These are phyloP conservation scores for Oconnorella tubifera DNA, from an alignment of 2,888 invertebrate species.

Conservation along the genomic window DNA sequence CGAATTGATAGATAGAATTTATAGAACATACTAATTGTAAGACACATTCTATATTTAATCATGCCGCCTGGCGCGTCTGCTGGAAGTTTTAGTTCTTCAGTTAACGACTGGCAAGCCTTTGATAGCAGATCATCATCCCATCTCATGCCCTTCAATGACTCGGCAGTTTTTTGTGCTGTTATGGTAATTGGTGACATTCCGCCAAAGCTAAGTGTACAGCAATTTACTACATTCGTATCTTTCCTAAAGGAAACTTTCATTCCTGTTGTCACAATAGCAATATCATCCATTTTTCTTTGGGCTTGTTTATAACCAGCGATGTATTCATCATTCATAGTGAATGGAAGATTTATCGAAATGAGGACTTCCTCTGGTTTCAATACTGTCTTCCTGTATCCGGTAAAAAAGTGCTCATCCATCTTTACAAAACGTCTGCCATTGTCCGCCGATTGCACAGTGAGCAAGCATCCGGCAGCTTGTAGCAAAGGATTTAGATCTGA, in stretches of 20 bases:
- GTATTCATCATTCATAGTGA: conserved; percentile 66
- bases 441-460: conserved; percentile 42
- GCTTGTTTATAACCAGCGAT: conserved; percentile 82
- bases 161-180: conserved; percentile 67
- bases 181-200: conserved; percentile 88
- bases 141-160: conserved; percentile 58
- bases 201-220: conserved; percentile 75
- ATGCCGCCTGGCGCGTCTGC: conserved; percentile 80
- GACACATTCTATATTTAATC: conserved; percentile 71
- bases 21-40: conserved; percentile 65
- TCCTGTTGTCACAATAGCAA: conserved; percentile 84
- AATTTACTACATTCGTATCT: conserved; percentile 60
- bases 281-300: conserved; percentile 86
- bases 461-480: conserved; percentile 65
- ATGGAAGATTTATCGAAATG: conserved; percentile 75
- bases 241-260: conserved; percentile 68
- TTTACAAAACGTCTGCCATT: conserved; percentile 55
- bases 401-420: conserved; percentile 75
- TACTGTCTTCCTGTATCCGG: conserved; percentile 76
- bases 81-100: conserved; percentile 72
- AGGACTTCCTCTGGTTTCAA: conserved; percentile 74
- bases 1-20: conserved; percentile 60
- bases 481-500: conserved; percentile 91
- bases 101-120: conserved; percentile 64
- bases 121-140: conserved; percentile 69